phyloP scores from a whole-genome alignment of 53 echinoderm and acorn worm genomes.

The Luidia sarsii region DNA sequence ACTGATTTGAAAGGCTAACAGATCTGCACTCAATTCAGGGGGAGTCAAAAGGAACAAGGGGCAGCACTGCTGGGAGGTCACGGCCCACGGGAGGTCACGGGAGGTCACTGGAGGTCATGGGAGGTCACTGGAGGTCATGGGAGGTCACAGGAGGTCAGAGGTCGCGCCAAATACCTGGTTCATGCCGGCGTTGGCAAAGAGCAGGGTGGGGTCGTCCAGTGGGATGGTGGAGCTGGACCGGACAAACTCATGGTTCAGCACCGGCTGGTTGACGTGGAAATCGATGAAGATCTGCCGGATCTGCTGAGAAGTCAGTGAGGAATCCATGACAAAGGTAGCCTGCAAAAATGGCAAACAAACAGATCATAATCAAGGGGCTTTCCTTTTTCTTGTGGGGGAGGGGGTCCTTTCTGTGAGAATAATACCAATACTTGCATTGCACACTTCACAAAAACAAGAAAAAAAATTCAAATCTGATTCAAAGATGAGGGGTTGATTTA shows the following conservation, averaged over 20 bases:
- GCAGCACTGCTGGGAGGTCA: too few relatives aligned
- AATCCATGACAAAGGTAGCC: slow-evolving; percentile 67
- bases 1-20: too few relatives aligned
- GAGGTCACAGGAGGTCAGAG: too few relatives aligned
- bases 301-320: slow-evolving; percentile 75
- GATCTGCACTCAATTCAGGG: too few relatives aligned
- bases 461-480: not conserved
- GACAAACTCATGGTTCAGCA: slow-evolving; percentile 79
- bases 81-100: too few relatives aligned
- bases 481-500: too few relatives aligned
- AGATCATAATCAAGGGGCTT: too few relatives aligned
- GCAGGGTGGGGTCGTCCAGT: slow-evolving; percentile 92
- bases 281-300: slow-evolving; percentile 89
- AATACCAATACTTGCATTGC: not conserved
- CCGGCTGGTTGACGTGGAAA: slow-evolving; percentile 71
- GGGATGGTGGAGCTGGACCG: slow-evolving; percentile 85
- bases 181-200: slow-evolving; percentile 98
- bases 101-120: too few relatives aligned
- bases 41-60: too few relatives aligned
- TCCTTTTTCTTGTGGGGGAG: too few relatives aligned
- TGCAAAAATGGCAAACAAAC: not conserved
- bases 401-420: too few relatives aligned
- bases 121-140: too few relatives aligned
- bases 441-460: not conserved
- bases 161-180: slow-evolving; percentile 89